Evolutionary conservation across 1,140 invertebrate species (phyloP).

Genomic region (Acromyrmex charruanus): DNA sequence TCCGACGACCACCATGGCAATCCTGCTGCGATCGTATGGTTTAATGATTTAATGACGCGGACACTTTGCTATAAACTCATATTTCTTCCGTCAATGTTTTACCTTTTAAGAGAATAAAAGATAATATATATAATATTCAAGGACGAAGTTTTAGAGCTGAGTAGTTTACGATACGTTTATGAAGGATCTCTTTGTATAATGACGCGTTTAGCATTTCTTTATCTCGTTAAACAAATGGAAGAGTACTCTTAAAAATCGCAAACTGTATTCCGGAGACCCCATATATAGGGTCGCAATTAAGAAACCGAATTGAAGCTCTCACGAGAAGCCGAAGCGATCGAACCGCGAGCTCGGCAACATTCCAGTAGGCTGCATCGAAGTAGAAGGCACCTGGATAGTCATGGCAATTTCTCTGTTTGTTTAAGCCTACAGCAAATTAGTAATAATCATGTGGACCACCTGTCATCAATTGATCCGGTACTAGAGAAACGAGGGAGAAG

Average conservation of each 20-base stretch:
- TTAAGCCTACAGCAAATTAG: slow-evolving; percentile 65
- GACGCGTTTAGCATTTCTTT: background rate
- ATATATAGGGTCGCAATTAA: slow-evolving; percentile 45
- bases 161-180: background rate
- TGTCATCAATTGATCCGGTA: slow-evolving; percentile 73
- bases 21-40: background rate
- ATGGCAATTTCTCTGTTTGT: slow-evolving; percentile 79
- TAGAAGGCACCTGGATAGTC: slow-evolving; percentile 48
- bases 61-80: background rate
- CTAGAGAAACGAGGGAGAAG: slow-evolving; percentile 18
- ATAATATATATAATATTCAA: slow-evolving; percentile 9
- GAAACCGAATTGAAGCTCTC: slow-evolving; percentile 24
- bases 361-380: background rate
- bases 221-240: too few relatives aligned
- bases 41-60: slow-evolving; percentile 34
- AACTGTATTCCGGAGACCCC: background rate
- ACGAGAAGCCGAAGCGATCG: background rate
- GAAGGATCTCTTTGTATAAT: background rate
- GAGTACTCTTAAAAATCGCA: background rate
- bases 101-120: background rate
- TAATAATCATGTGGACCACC: slow-evolving; percentile 60
- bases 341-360: slow-evolving; percentile 36
- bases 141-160: background rate
- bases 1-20: background rate
- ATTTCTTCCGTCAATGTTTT: background rate